phyloP scores from a whole-genome alignment of 2,888 invertebrate species.

The Acronicta aceris region DNA sequence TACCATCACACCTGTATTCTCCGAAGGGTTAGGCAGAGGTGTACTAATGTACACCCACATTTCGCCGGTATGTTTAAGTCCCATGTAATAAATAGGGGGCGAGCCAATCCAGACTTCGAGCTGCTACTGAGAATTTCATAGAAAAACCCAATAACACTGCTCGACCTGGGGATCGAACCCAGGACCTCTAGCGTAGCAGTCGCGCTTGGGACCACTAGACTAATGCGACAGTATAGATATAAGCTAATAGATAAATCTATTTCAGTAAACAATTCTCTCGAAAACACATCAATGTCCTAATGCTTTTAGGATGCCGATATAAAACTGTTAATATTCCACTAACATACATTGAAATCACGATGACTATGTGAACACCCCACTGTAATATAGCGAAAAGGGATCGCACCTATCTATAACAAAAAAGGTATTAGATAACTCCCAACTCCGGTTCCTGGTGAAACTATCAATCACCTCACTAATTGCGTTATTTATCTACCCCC shows the following conservation, averaged over 20 bases:
- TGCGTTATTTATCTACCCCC: conserved; percentile 82
- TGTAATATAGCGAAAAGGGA: conserved; percentile 56
- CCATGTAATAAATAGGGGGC: no score
- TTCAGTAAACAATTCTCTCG: conserved; percentile 20
- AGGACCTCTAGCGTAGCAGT: no score
- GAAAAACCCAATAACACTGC: no score
- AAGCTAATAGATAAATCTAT: conserved; percentile 3
- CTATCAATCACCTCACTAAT: conserved; percentile 84
- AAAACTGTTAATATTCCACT: conserved; percentile 47
- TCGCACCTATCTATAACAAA: conserved; percentile 63
- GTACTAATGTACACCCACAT: no score
- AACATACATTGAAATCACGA: conserved; percentile 54
- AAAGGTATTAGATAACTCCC: conserved; percentile 61
- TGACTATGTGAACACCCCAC: conserved; percentile 53
- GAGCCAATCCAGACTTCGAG: no score
- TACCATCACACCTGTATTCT: no score
- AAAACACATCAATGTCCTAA: conserved; percentile 48
- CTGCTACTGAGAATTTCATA: no score
- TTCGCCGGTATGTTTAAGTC: no score
- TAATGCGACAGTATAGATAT: no score
- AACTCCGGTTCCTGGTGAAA: conserved; percentile 61
- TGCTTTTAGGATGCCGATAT: conserved; percentile 57
- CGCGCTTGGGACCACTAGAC: no score
- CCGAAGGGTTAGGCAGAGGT: no score
- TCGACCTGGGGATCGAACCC: no score